Percentiles rank a stretch among this genome's conserved stretches.
phyloP scores from a whole-genome alignment of 2,888 invertebrate species.

The Drosophila austrosaltans region DNA sequence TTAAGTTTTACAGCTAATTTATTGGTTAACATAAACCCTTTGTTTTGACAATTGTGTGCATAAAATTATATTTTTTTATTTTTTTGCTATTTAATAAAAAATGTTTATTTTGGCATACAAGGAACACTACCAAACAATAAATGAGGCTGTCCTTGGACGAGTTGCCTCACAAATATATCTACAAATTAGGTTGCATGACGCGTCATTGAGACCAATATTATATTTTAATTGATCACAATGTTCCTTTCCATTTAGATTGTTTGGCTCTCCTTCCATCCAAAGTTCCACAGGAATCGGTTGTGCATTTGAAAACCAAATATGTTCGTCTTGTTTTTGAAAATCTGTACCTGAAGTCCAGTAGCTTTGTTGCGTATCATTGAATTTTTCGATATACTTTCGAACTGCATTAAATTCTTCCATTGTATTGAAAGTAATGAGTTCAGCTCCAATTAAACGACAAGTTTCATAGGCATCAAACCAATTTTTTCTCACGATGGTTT shows the following conservation, averaged over 20 bases:
- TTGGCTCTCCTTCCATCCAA: not conserved
- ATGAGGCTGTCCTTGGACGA: constrained; percentile 9
- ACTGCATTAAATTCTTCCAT: constrained; percentile 5
- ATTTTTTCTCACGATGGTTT: not conserved
- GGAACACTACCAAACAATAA: not conserved
- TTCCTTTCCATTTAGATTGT: not conserved
- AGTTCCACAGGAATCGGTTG: not conserved
- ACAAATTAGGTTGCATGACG: no score
- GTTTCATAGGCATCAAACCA: constrained; percentile 19
- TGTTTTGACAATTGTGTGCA: no score
- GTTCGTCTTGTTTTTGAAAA: not conserved
- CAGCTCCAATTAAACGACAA: constrained; percentile 7
- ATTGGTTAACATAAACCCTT: no score
- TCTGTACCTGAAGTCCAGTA: constrained; percentile 1
- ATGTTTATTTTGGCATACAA: no score
- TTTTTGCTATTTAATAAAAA: no score
- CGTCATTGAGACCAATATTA: no score
- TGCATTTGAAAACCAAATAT: constrained; percentile 2
- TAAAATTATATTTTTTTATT: no score
- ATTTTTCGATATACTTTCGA: not conserved
- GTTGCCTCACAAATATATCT: no score
- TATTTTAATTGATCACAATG: no score
- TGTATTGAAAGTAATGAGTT: constrained; percentile 18
- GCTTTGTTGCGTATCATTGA: not conserved
- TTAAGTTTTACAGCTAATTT: no score